Percentiles rank a stretch among this genome's conserved stretches.
Conservation (phyloP, 1,140 invertebrate species). For the Drosophila punjabiensis region DNA sequence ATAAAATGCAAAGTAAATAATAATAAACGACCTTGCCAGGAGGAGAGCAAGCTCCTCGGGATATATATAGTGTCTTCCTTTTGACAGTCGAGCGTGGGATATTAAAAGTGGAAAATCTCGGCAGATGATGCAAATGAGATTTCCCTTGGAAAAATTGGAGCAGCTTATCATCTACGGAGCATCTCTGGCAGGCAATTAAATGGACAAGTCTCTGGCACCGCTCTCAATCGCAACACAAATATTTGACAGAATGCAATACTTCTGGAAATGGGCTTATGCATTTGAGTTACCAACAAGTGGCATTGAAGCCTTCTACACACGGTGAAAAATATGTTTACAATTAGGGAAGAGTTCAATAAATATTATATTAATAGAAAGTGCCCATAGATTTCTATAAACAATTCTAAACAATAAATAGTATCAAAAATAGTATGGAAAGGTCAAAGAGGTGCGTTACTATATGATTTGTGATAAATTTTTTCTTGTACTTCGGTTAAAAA, state of each 20-base stretch:
- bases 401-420: background rate
- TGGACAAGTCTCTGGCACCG: constrained; percentile 24
- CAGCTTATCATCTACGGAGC: constrained; percentile 37
- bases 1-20: constrained; percentile 80
- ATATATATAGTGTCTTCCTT: constrained; percentile 10
- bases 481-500: too few relatives aligned
- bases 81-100: constrained; percentile 71
- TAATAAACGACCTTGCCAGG: constrained; percentile 76
- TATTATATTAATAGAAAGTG: background rate
- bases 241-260: constrained; percentile 21
- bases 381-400: background rate
- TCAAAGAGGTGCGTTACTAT: too few relatives aligned
- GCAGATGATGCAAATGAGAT: constrained; percentile 31
- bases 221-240: constrained; percentile 30
- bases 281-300: constrained; percentile 15
- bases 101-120: constrained; percentile 41
- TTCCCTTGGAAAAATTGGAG: constrained; percentile 21
- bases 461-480: too few relatives aligned
- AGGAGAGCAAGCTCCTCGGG: constrained; percentile 17
- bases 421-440: too few relatives aligned
- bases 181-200: constrained; percentile 45
- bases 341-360: background rate
- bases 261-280: constrained; percentile 1
- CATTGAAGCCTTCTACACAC: background rate
- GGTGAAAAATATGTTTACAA: background rate